Evolutionary conservation across 2,888 invertebrate genomes (phyloP), one percentile per base, ranked within the genome.

Genomic region (Phymatocera aterrima): DNA sequence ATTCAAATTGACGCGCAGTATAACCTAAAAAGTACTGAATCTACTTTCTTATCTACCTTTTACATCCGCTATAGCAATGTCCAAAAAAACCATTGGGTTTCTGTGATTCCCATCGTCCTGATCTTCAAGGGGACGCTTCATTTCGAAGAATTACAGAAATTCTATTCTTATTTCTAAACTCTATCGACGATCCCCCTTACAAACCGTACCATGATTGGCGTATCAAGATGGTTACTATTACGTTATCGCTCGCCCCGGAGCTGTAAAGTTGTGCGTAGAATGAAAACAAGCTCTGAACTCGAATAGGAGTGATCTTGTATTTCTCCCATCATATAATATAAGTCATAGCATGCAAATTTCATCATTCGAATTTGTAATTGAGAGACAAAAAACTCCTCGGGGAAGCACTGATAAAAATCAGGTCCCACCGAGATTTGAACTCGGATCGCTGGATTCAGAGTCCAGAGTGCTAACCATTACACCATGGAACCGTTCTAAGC

Each of bases 381-480:
- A 43, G 43, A 43, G 12, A 61, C 10, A 61, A 21, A 64, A 64
- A 64, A 37, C 12, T 28, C n/a, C 34, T 34, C n/a, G 3, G 6
- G n/a, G 5, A n/a, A 34, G 5, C 5, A 21, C 12, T 51, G 51
- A 75, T n/a, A 75, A 75, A 57, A 24, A 54, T 43, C 57, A 78
- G 93, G 93, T 93, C 91, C 93, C 93, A 93, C 93, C 93, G 93
- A 93, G 93, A 93, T 92, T 93, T 93, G 93, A 93, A 93, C 93
- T 93, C 93, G 93, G 93, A 93, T 93, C 93, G 93, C 93, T 93
- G 93, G 93, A 93, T 93, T 93, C 93, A 93, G 92, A 93, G 93
- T 93, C 93, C 93, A 93, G 92, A 93, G 93, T 94, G 93, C 93
- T 93, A 93, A 93, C 93, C 93, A 92, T 93, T 94, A 93, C 93